Base-by-base conservation (phyloP, 2,113 vertebrate species). In the Pleuronectes platessa region DNA sequence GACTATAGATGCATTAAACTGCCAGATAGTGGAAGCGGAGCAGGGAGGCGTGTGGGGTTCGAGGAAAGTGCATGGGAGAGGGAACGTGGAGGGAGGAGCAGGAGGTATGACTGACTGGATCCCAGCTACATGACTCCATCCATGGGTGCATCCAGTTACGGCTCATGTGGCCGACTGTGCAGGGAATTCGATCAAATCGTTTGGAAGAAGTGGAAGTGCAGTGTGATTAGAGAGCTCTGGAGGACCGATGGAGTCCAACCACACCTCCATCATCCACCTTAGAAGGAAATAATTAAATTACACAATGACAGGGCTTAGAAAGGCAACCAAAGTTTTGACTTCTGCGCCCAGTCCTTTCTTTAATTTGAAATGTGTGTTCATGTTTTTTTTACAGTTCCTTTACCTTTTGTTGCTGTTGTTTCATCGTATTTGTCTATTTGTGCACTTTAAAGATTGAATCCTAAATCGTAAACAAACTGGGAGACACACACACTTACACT, bases 1-100 rank as follows among this genome's bases (percentile, higher is more conserved):
- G 85, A 92, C 88, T 93, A 93, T 93, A 83, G 85, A 71, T 82
- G 78, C 87, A 90, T 92, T 92, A 93, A 92, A 79, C 70, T 85
- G 80, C 67, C 11, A 82, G 84, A 91, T 87, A 89, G 79, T 51
- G 61, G 71, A 26, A 61, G 72, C 40, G 55, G 45, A 49, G 59
- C 26, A 21, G 79, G 64, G 64, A 68, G 72, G 51, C 61, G 55
- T 49, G 76, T 27, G 71, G 5, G 35, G 20, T n/a, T 35, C 17
- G 62, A 72, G 62, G 40, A 53, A 54, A 51, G 62, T 8, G 24
- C n/a, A 69, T 5, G 61, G 15, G 75, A 5, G 70, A 61, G 37
- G 53, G 27, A 63, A 66, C 68, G 61, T 61, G 61, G 56, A 55
- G 65, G 76, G 55, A 78, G 79, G 53, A 67, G 68, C 37, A 35